Conservation (phyloP, 1,140 invertebrate species). For the Pygmarrhopalites habei region DNA sequence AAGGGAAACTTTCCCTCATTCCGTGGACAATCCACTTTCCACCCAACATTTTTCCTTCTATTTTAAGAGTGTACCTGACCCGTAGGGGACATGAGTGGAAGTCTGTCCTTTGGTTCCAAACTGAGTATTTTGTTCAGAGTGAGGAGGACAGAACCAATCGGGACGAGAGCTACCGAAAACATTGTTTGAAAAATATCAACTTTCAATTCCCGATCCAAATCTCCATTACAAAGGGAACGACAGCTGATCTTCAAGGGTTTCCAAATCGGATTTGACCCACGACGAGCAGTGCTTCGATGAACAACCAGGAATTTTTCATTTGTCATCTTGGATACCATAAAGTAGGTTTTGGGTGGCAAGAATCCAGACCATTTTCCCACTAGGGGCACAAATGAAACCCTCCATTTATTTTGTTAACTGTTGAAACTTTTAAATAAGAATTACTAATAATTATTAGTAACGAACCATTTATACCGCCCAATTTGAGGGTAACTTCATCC, state of each 20-base stretch:
- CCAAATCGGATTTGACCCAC: neutral
- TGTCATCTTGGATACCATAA: neutral
- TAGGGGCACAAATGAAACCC: too few relatives aligned
- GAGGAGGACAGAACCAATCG: neutral
- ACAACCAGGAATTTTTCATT: neutral
- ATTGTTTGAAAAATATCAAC: neutral
- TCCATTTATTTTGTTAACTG: too few relatives aligned
- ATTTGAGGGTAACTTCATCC: slow-evolving; percentile 49
- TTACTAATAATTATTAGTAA: too few relatives aligned
- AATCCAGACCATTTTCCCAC: neutral
- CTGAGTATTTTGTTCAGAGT: neutral
- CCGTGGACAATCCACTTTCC: too few relatives aligned
- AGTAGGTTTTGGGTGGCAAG: neutral
- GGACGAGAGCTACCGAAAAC: neutral
- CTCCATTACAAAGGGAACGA: neutral
- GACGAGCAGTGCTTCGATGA: neutral
- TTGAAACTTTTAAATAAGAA: too few relatives aligned
- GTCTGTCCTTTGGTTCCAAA: neutral
- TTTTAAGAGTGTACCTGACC: too few relatives aligned
- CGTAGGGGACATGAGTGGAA: neutral
- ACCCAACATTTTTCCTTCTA: too few relatives aligned
- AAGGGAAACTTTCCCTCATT: too few relatives aligned
- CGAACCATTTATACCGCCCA: too few relatives aligned
- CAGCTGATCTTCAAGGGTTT: neutral
- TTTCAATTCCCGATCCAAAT: neutral